Conservation (phyloP, 2,113 vertebrate genomes). For the Albula glossodonta region DNA sequence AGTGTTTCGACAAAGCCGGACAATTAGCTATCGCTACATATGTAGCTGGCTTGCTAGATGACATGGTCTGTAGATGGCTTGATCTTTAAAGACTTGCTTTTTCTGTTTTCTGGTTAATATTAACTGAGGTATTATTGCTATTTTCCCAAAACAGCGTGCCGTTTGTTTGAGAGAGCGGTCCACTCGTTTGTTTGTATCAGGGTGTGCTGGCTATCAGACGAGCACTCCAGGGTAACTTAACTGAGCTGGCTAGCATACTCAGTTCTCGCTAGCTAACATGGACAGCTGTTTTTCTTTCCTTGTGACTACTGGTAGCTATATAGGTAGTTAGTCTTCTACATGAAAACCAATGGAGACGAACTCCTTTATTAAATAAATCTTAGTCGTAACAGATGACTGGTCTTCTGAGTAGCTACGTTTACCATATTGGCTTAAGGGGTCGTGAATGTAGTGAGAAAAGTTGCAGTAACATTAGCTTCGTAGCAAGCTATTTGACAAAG, state of each 20-base stretch:
- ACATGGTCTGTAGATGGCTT: background rate
- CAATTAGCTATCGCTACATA: conserved; percentile 8
- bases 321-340: background rate
- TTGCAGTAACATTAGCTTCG: too few species aligned
- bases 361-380: too few species aligned
- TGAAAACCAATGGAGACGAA: background rate
- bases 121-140: too few species aligned
- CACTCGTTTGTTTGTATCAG: background rate
- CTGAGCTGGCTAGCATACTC: background rate
- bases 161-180: background rate
- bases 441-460: too few species aligned
- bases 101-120: too few species aligned
- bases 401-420: too few species aligned
- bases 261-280: background rate
- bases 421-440: too few species aligned
- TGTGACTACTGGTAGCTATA: background rate
- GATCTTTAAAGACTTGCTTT: background rate
- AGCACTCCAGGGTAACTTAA: background rate
- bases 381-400: too few species aligned
- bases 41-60: background rate
- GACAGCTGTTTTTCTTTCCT: background rate
- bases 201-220: background rate
- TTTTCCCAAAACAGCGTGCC: background rate
- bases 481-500: too few species aligned
- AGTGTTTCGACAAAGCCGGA: background rate